Base-by-base conservation (phyloP, 2,888 invertebrate species). In the Phalera bucephala region DNA sequence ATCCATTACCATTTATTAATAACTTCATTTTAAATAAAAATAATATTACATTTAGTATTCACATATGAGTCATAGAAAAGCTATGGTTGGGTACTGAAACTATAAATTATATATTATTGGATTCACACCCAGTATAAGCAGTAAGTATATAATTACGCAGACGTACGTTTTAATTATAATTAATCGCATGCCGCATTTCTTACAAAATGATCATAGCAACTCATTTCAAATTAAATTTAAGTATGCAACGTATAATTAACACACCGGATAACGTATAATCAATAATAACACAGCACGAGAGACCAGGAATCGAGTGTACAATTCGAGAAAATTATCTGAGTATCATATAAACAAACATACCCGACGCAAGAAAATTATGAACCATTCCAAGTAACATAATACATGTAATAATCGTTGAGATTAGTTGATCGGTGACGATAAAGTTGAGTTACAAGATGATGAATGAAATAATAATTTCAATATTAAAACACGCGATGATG, bases 391-490 rank as follows among this genome's bases (percentile, higher is more conserved):
- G 80, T 74, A 86, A 84, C 78, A 71, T 83, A 82, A 87, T 82
- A 84, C 72, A 73, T 77, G 76, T 82, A 82, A 84, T 86, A 84
- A 84, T 83, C 72, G 72, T 77, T 70, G 73, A 72, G 73, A 83
- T 83, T 78, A 73, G 74, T 80, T 77, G 74, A 80, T 78, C 56
- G 64, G 75, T 71, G 80, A 80, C 79, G 84, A 85, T 87, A 83
- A 82, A 80, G 61, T 70, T 30, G 40, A 40, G 40, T 41, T 57
- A 74, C 64, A 68, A 58, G 72, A 76, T 81, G 82, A 84, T 86
- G 82, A 86, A 88, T 84, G 81, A 80, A 84, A 80, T 75, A 78
- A 79, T 80, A 77, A 82, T 85, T 82, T 74, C 57, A 78, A 76
- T 84, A 79, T 80, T 79, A 75, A 78, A 82, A 79, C 72, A 73